phyloP scores from a whole-genome alignment of 1,140 invertebrate species.

The Trichonephila inaurata region DNA sequence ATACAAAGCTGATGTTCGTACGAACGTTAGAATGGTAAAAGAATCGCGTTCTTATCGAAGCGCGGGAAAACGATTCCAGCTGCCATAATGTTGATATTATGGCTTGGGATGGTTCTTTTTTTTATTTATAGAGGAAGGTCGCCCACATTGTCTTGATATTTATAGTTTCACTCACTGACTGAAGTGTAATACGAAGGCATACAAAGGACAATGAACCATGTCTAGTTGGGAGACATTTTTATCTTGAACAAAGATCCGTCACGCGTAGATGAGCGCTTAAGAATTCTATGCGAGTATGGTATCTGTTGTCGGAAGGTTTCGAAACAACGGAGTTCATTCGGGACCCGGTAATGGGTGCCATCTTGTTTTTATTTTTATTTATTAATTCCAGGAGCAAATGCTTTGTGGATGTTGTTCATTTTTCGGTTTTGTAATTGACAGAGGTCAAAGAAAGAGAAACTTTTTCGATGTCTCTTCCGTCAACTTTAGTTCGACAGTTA shows the following conservation, averaged over 20 bases:
- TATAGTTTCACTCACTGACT: conserved; percentile 39
- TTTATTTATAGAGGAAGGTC: conserved; percentile 10
- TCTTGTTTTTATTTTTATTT: background rate
- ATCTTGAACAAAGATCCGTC: conserved; percentile 39
- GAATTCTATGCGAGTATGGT: conserved; percentile 11
- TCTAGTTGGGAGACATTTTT: background rate
- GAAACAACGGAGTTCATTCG: conserved; percentile 50
- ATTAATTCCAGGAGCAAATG: background rate
- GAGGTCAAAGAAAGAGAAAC: conserved; percentile 15
- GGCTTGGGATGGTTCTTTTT: background rate
- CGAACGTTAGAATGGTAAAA: background rate
- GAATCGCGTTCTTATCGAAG: background rate
- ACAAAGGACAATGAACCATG: conserved; percentile 43
- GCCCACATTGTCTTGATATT: conserved; percentile 35
- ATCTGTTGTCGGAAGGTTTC: conserved; percentile 33
- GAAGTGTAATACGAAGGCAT: background rate
- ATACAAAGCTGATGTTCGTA: background rate
- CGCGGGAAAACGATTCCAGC: conserved; percentile 7
- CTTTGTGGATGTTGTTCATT: background rate
- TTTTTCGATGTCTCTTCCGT: background rate
- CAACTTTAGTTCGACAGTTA: background rate
- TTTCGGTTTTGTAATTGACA: background rate
- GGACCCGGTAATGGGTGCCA: conserved; percentile 15
- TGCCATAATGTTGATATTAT: conserved; percentile 4
- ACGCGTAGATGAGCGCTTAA: conserved; percentile 36